Evolutionary conservation across 2,888 invertebrate genomes (phyloP).

Genomic region (Troides oblongomaculatus): DNA sequence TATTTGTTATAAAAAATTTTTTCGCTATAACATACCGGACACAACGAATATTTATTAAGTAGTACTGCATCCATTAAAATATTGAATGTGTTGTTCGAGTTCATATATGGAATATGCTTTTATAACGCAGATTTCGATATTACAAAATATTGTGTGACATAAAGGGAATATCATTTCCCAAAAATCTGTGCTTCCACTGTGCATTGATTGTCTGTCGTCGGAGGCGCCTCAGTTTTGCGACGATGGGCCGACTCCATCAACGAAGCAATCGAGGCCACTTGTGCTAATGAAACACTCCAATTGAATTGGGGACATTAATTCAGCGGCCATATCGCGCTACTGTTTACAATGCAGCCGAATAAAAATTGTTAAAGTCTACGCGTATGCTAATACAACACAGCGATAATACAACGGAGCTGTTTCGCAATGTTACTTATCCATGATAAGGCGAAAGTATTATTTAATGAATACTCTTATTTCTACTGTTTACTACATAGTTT

Average conservation of each 20-base stretch:
- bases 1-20: background rate
- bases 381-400: background rate
- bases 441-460: too few species aligned
- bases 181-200: background rate
- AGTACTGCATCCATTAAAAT: background rate
- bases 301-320: constrained; percentile 79
- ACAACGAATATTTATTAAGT: background rate
- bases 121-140: too few species aligned
- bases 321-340: constrained; percentile 57
- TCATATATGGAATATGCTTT: background rate
- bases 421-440: background rate
- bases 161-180: background rate
- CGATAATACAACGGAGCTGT: too few species aligned
- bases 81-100: background rate
- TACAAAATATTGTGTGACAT: background rate
- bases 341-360: constrained; percentile 61
- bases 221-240: constrained; percentile 58
- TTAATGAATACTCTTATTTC: too few species aligned
- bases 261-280: constrained; percentile 80
- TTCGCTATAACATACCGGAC: background rate
- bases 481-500: too few species aligned
- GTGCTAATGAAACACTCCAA: constrained; percentile 79
- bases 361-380: constrained; percentile 40
- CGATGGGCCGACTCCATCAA: constrained; percentile 61
- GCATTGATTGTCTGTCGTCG: constrained; percentile 21